Percentiles rank a stretch among this genome's conserved stretches.
These are phyloP conservation scores for Phylloscopus whistleri DNA, from an alignment of 2,113 vertebrate genomes.

Conservation along the genomic window DNA sequence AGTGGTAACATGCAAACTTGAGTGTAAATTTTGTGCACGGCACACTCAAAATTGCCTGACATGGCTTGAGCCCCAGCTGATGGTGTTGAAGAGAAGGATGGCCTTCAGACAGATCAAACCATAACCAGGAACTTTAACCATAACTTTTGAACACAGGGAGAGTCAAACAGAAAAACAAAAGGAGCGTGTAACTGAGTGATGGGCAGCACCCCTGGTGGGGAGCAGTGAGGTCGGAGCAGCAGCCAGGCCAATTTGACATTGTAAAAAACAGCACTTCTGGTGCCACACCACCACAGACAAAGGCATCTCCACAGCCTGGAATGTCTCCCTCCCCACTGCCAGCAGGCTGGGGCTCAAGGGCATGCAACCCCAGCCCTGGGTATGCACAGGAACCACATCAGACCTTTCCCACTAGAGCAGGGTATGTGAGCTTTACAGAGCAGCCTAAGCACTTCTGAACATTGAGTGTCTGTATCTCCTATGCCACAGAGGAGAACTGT, in stretches of 20 bases:
- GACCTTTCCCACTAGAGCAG: background rate
- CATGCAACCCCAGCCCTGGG: background rate
- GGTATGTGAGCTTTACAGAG: background rate
- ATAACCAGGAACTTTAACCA: background rate
- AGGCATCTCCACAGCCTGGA: background rate
- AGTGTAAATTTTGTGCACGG: background rate
- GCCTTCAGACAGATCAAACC: background rate
- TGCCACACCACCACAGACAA: background rate
- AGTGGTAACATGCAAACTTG: background rate
- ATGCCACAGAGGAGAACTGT: background rate
- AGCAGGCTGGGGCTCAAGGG: background rate
- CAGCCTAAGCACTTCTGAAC: background rate
- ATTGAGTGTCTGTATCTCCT: background rate
- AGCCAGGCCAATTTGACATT: background rate
- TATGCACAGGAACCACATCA: fast-evolving
- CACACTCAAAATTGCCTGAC: background rate
- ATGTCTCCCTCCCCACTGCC: background rate
- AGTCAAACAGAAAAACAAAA: background rate
- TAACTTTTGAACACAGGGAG: background rate
- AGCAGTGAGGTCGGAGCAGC: background rate
- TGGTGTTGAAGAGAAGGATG: background rate
- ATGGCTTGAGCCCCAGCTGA: background rate
- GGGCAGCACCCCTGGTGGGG: too few relatives aligned
- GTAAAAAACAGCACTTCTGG: background rate
- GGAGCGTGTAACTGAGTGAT: too few relatives aligned